A percentile compares a stretch with the other conserved stretches of the same genome.
phyloP scores from a whole-genome alignment of 2,113 vertebrate species.

The Paradoxurus hermaphroditus region DNA sequence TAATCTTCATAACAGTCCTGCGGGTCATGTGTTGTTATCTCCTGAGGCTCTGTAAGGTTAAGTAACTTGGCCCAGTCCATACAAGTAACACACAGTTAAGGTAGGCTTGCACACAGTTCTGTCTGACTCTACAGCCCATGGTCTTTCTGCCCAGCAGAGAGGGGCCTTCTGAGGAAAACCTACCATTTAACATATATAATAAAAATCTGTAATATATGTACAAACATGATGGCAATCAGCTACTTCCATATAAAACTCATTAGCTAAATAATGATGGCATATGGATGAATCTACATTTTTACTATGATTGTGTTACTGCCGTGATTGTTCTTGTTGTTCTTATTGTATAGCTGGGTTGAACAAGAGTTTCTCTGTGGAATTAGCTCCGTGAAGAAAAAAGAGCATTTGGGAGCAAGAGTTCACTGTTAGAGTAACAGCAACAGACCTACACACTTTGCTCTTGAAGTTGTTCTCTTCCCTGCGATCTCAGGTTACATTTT shows the following conservation, averaged over 20 bases:
- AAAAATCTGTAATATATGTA: background rate
- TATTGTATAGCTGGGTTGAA: background rate
- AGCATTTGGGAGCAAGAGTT: background rate
- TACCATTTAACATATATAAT: background rate
- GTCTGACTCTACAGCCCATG: background rate
- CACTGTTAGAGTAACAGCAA: background rate
- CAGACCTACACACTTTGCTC: background rate
- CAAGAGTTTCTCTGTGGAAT: background rate
- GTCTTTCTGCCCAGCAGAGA: background rate
- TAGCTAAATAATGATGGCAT: background rate
- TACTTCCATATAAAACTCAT: background rate
- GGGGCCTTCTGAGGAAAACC: background rate
- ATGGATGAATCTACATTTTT: background rate
- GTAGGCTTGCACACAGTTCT: background rate
- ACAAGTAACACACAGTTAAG: background rate
- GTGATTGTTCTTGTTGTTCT: background rate
- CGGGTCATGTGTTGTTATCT: background rate
- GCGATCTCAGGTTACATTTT: background rate
- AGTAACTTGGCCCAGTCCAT: background rate
- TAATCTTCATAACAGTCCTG: background rate
- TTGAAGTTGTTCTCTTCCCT: constrained; percentile 1
- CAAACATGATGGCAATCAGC: background rate
- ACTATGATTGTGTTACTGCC: background rate
- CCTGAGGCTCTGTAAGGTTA: background rate
- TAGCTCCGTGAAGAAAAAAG: background rate